phyloP scores from a whole-genome alignment of 2,888 invertebrate genomes.

The Perithous albicinctus region DNA sequence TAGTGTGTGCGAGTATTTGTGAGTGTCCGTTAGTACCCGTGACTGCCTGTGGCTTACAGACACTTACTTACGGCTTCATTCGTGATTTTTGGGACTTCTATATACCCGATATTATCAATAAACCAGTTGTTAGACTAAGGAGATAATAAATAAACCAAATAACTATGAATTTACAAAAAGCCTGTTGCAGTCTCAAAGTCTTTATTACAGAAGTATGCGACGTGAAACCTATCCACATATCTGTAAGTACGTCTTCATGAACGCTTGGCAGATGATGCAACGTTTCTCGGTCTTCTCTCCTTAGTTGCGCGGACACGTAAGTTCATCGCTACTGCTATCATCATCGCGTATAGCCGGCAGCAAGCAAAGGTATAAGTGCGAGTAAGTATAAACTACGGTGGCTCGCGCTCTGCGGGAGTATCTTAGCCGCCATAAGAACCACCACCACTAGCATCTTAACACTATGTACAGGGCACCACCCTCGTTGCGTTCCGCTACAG shows the following conservation, averaged over 20 bases:
- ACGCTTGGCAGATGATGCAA: conserved; percentile 70
- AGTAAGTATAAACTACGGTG: conserved; percentile 79
- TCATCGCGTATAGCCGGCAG: conserved; percentile 79
- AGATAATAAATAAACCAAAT: neutral
- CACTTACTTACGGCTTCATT: no score
- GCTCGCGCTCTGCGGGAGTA: conserved; percentile 75
- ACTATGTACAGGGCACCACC: conserved; percentile 47
- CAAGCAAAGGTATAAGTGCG: conserved; percentile 70
- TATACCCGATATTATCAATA: neutral
- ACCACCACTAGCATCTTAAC: conserved; percentile 36
- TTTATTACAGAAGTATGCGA: conserved; percentile 40
- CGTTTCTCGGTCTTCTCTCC: conserved; percentile 47
- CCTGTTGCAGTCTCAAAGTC: neutral
- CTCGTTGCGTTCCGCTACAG: conserved; percentile 72
- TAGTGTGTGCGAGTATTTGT: no score
- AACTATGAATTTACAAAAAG: neutral
- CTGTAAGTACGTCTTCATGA: conserved; percentile 79
- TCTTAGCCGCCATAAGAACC: conserved; percentile 61
- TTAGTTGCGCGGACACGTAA: conserved; percentile 73
- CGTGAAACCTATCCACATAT: conserved; percentile 40
- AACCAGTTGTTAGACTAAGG: neutral
- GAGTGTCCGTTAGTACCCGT: no score
- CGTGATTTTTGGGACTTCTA: neutral
- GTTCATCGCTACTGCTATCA: conserved; percentile 76
- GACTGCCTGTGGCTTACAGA: no score